Evolutionary conservation across 2,888 invertebrate genomes (phyloP), one percentile per base, ranked within the genome.

Genomic region (Gymnosoma rotundatum): DNA sequence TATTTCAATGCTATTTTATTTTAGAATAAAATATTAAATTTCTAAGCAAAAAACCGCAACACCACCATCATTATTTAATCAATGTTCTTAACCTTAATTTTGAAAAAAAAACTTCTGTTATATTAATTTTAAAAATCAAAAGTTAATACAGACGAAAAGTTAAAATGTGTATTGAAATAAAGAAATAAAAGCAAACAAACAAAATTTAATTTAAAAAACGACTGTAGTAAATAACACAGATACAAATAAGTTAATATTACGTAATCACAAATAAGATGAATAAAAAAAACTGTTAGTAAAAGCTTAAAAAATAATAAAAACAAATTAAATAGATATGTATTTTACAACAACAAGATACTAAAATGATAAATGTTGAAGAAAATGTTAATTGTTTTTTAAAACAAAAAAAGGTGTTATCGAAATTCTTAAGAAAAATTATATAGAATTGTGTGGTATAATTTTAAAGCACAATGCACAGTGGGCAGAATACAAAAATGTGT

Each of bases 21-120:
- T 25, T 25, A n/a, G 50, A 58, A 14, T 45, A 56, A 32, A 45
- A 42, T 75, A 56, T 70, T 48, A 64, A 48, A 72, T 72, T 21
- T 70, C 48, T 50, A 70, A 38, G 12, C 60, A 66, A 18, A 76
- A 76, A 76, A 61, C 76, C 76, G 18, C 76, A 76, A 76, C n/a
- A 76, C 48, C 16, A 66, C 38, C 42, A 38, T 45, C 54, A 58
- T 45, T n/a, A 21, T n/a, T 8, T 18, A 60, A 60, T 48, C 10
- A 63, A n/a, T 54, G 63, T 61, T 54, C 69, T 56, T 76, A 48
- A 70, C 56, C 70, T 64, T 48, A 78, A 78, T 70, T 64, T 14
- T 14, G 48, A 64, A 48, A 48, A 48, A 48, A 78, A n/a, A 38
- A 50, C 42, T 54, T 54, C 20, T 36, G 45, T 52, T 9, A 48